A percentile compares a stretch with the other conserved stretches of the same genome.
These are phyloP conservation scores for Turdus rufiventris DNA, from an alignment of 2,113 vertebrate genomes.

Conservation along the genomic window DNA sequence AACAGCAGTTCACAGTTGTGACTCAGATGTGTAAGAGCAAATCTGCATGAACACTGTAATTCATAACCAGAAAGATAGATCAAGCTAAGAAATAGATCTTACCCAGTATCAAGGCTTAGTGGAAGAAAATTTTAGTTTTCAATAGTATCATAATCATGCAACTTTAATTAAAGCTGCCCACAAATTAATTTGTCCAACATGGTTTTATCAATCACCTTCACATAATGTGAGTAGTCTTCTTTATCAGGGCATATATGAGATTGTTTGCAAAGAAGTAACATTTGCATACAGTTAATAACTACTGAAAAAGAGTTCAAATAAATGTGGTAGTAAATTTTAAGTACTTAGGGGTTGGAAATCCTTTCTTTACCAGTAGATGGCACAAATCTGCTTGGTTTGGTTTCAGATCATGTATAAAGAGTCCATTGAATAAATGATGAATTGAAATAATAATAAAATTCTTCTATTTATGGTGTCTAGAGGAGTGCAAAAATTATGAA, in stretches of 20 bases:
- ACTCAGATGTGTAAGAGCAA: neutral
- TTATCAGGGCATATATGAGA: neutral
- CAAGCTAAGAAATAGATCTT: neutral
- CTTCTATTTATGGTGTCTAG: neutral
- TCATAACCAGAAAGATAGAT: neutral
- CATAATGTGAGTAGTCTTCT: neutral
- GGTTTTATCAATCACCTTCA: neutral
- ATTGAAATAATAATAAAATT: neutral
- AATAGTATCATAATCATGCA: neutral
- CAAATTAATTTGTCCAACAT: neutral
- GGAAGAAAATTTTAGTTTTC: neutral
- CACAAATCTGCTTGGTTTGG: slow-evolving; percentile 35
- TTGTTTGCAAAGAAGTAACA: neutral
- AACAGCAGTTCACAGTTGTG: neutral
- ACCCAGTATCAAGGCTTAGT: neutral
- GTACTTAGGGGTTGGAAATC: neutral
- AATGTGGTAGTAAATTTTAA: neutral
- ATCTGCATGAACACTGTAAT: neutral
- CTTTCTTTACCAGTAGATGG: slow-evolving; percentile 54
- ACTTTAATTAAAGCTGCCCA: neutral
- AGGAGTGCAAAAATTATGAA: neutral
- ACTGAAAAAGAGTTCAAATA: neutral
- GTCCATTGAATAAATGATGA: neutral
- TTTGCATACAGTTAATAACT: neutral
- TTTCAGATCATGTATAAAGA: neutral